Evolutionary conservation across 2,797 vertebrate species (phyloP), one percentile per base, ranked within the genome.

Genomic region (Sarcophilus harrisii): DNA sequence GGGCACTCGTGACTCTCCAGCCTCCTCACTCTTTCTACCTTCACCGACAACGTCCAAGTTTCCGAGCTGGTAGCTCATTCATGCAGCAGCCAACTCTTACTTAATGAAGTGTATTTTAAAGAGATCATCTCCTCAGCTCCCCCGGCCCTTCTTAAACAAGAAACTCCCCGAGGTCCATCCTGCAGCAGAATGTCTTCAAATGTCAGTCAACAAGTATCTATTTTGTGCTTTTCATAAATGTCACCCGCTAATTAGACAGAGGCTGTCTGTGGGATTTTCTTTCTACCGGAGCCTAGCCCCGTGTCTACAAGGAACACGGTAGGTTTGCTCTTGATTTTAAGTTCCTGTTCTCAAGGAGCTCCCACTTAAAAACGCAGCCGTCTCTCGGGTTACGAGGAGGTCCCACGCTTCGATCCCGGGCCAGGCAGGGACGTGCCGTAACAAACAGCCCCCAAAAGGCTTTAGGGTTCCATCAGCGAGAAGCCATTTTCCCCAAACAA

Each of bases 401-500:
- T 1, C 14, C n/a, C 9, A 24, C n/a, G 1, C n/a, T 3, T n/a
- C 54, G 54, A 55, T 5, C 54, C 54, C 54, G 54, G 54, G 54
- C 54, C 11, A 11, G 62, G 14, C n/a, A 16, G 5, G 32, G 4
- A n/a, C 32, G 27, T 28, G 3, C 45, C 8, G 87, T 54, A 49
- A 30, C 87, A 90, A 27, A 52, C 49, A 49, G 52, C 21, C 87
- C 38, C 38, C 28, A 45, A 52, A 54, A 90, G 54, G 21, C 89
- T 32, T 54, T 32, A 49, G 5, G 12, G 38, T 73, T 6, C 32
- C 14, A 73, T 73, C n/a, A 0, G 59, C 52, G 28, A 91, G 89
- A 93, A 93, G 94, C 95, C 97, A 96, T 96, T 96, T 96, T 94
- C 94, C 90, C 62, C 16, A 55, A 95, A 91, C 57, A 52, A 66